Evolutionary conservation across 1,140 invertebrate species (phyloP).

Genomic region (Aphelenchoides fujianensis): DNA sequence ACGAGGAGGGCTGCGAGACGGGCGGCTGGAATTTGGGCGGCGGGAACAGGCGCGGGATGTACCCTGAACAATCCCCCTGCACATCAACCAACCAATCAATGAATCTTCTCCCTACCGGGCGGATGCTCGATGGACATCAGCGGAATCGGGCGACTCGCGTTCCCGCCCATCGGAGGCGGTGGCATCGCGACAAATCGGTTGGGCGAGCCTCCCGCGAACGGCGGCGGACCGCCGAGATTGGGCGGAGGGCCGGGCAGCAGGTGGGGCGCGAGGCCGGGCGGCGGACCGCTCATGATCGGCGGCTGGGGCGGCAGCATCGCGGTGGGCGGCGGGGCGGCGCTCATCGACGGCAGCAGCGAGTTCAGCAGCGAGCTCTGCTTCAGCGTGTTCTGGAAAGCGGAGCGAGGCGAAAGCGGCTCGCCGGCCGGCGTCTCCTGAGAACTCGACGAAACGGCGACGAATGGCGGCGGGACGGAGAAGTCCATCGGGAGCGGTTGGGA

Average conservation of each 20-base stretch:
- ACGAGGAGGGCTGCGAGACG: neutral
- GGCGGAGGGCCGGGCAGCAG: no score
- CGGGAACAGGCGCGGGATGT: neutral
- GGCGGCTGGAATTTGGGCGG: neutral
- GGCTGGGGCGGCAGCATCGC: no score
- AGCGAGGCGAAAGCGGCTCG: neutral
- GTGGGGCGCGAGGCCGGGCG: neutral
- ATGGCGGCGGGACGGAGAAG: constrained; percentile 1
- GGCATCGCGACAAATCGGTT: neutral
- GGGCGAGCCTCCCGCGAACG: neutral
- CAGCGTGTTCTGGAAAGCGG: neutral
- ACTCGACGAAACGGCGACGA: no score
- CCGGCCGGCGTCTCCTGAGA: no score
- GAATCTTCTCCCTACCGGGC: no score
- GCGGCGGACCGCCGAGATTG: no score
- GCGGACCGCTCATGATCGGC: neutral
- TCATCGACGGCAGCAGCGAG: neutral
- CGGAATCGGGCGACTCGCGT: neutral
- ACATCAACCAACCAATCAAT: no score
- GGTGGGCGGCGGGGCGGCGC: neutral
- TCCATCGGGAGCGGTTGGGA: neutral
- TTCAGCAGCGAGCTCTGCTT: constrained; percentile 1
- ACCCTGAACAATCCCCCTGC: no score
- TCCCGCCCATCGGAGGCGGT: neutral
- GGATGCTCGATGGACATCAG: constrained; percentile 11